Base-by-base conservation (phyloP, 2,888 invertebrate genomes). In the Epinotia ramella region DNA sequence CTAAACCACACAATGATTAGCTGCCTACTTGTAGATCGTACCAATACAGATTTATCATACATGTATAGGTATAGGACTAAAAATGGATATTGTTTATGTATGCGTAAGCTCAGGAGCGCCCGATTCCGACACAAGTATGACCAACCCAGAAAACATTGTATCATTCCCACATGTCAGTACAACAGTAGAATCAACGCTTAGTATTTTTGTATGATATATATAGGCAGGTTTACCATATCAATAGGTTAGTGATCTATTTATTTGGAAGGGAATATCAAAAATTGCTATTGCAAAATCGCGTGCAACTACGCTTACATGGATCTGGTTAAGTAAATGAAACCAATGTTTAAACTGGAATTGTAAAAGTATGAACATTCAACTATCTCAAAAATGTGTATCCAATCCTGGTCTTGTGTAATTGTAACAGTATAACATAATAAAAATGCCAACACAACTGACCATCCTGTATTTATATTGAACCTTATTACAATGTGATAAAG, bases 181-280 rank as follows among this genome's bases (percentile, higher is more conserved):
- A 53, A 64, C 7, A n/a, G 20, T 56, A 53, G 33, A 9, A 33
- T 59, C n/a, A 18, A 28, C 73, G 65, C 65, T 20, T 70, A 71
- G 70, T 75, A 66, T 75, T 66, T 70, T 71, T 71, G 65, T 75
- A 75, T 64, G 59, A 49, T 57, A 59, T 69, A 59, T 9, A 24
- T 66, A 65, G 53, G 40, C 60, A 65, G 40, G 13, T 66, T 66
- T 70, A 79, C 78, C 84, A 85, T 86, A 86, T 86, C 85, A 83
- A 83, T 83, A 84, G 81, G 74, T 28, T 82, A 84, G 7, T 76
- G 79, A 80, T 78, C 76, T 80, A 81, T 82, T 81, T 83, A 82
- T 81, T 81, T 75, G 67, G 73, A 73, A 73, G 66, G 53, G 66
- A 66, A 20, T 65, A 18, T 49, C 53, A 69, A 49, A 16, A 44